These are phyloP conservation scores for Platyrinchus mystaceus DNA, from an alignment of 2,797 vertebrate genomes.

Conservation along the genomic window DNA sequence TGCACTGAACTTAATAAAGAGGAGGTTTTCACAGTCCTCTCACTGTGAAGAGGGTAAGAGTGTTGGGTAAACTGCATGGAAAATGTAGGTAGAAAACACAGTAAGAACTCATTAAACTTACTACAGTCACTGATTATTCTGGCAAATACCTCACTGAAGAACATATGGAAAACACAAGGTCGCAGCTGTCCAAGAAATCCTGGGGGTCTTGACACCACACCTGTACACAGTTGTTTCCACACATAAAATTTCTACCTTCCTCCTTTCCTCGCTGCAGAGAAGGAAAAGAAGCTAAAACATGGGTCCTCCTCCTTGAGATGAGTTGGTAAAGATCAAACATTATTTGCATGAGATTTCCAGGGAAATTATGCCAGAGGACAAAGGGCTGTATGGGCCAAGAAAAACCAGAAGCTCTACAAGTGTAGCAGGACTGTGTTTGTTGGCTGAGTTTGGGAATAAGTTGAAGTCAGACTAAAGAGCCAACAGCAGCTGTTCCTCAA, in stretches of 20 bases:
- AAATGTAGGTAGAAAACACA: neutral
- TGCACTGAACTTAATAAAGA: neutral
- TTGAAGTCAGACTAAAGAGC: neutral
- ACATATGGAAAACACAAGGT: neutral
- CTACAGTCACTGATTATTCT: neutral
- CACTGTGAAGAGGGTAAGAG: neutral
- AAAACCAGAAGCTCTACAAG: conserved; percentile 47
- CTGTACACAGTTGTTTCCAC: neutral
- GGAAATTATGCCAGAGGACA: conserved; percentile 16
- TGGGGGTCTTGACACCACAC: neutral
- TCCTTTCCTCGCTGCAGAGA: neutral
- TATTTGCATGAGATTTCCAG: neutral
- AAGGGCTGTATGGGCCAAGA: conserved; percentile 2
- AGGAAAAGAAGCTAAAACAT: neutral
- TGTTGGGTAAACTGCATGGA: neutral
- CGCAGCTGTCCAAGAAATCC: neutral
- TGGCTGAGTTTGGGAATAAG: conserved; percentile 16
- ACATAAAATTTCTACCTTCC: neutral
- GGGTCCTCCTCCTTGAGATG: neutral
- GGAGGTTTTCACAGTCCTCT: neutral
- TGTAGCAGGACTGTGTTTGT: neutral
- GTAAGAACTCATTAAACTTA: neutral
- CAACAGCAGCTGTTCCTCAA: neutral
- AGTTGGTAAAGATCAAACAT: neutral
- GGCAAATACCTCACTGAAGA: neutral